These are phyloP conservation scores for Ptyas mucosa DNA, from an alignment of 2,113 vertebrate species.

Conservation along the genomic window DNA sequence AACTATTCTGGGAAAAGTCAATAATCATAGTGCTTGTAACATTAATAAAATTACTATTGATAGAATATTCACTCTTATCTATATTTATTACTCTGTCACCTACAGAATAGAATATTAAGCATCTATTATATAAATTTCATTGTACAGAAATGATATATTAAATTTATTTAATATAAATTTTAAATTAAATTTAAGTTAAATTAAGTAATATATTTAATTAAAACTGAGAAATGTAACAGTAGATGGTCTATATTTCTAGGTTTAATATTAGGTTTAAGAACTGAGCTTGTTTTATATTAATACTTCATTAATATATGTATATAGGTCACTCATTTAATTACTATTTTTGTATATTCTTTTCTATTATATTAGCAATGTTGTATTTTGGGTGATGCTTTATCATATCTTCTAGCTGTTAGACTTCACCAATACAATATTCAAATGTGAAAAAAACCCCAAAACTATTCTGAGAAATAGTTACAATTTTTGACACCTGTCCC, in stretches of 20 bases:
- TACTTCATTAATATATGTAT: neutral
- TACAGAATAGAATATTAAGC: too few relatives aligned
- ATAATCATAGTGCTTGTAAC: neutral
- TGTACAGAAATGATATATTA: too few relatives aligned
- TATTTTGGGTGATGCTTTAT: neutral
- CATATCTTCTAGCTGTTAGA: neutral
- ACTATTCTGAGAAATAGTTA: neutral
- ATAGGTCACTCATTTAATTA: neutral
- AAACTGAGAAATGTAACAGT: neutral
- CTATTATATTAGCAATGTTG: neutral
- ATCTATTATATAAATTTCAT: too few relatives aligned
- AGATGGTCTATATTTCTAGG: neutral
- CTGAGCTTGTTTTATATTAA: neutral
- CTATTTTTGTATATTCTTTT: neutral
- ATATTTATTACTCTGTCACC: neutral
- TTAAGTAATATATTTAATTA: neutral
- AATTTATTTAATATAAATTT: neutral
- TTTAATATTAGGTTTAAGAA: neutral
- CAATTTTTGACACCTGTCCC: neutral
- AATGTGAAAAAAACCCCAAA: neutral
- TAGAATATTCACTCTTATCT: too few relatives aligned
- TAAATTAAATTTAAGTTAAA: too few relatives aligned
- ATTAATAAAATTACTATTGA: too few relatives aligned
- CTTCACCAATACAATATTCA: neutral
- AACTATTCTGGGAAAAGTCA: neutral